A percentile compares a stretch with the other conserved stretches of the same genome.
phyloP scores from a whole-genome alignment of 2,113 vertebrate species.

The Machaerirhynchus nigripectus region DNA sequence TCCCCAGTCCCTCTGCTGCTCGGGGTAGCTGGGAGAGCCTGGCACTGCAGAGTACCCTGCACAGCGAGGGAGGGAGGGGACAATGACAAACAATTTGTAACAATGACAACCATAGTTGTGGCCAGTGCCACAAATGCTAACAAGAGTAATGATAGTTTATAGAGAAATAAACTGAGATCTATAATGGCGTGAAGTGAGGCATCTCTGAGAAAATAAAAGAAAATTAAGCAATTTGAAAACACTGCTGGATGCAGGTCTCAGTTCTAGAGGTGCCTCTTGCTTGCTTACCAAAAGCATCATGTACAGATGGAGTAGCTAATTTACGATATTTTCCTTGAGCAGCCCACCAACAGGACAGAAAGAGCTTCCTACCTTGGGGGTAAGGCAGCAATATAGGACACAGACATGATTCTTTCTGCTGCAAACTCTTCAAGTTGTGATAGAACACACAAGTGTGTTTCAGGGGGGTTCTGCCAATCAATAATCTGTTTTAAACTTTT shows the following conservation, averaged over 20 bases:
- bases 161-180: neutral
- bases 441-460: neutral
- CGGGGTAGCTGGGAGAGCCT: neutral
- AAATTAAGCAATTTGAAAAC: neutral
- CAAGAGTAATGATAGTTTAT: neutral
- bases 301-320: neutral
- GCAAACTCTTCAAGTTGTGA: neutral
- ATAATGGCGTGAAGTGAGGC: neutral
- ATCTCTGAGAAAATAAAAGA: neutral
- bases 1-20: neutral
- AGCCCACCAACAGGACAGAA: neutral
- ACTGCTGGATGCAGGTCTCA: neutral
- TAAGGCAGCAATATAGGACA: neutral
- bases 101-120: neutral
- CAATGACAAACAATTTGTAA: neutral
- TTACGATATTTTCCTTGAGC: neutral
- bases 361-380: accelerated
- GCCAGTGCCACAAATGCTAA: neutral
- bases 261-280: accelerated
- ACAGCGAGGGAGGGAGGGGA: neutral
- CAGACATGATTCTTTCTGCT: neutral
- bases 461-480: neutral
- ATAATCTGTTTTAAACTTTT: neutral
- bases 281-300: neutral
- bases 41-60: neutral